Evolutionary conservation across 2,888 invertebrate genomes (phyloP), one percentile per base, ranked within the genome.

Genomic region (Cacoxenus indagator): DNA sequence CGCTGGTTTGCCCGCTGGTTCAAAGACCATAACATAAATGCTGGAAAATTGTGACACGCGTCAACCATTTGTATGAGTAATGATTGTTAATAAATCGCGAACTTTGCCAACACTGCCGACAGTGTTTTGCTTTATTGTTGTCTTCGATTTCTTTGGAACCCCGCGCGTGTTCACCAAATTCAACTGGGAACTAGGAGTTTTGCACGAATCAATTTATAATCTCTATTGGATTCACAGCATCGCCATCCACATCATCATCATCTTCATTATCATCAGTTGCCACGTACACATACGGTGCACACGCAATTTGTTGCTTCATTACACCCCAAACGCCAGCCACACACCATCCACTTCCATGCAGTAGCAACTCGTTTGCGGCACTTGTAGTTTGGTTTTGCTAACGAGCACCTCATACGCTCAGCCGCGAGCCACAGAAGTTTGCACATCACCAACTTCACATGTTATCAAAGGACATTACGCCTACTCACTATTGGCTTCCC

Each of bases 21-120:
- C 78, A 75, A 82, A 75, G 76, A 76, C 74, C 70, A 76, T 76
- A 74, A 75, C 76, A 77, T 83, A 80, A 83, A 75, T 71, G 74
- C 76, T 81, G 78, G 77, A 78, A 82, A 84, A 83, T 79, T 79
- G 80, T 82, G 83, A 84, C 83, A 83, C 84, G 83, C 84, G 82
- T 82, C 84, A 78, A 75, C 83, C 82, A 83, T 83, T 83, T 83
- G 81, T 83, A 84, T 83, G 83, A 83, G 84, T 84, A 83, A 83
- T 83, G 81, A 82, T 81, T 79, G 76, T 77, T 76, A 83, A 83
- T 82, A 84, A 84, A 84, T 82, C 82, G 75, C 71, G 57, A 31
- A 24, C 62, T 22, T 26, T 27, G 59, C 54, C 48, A 22, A 26
- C 64, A 17, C 57, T 17, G 26, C 4, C 26, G 9, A 26, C 55